Evolutionary conservation across 2,797 vertebrate species (phyloP).

Genomic region (Poecilia wingei): DNA sequence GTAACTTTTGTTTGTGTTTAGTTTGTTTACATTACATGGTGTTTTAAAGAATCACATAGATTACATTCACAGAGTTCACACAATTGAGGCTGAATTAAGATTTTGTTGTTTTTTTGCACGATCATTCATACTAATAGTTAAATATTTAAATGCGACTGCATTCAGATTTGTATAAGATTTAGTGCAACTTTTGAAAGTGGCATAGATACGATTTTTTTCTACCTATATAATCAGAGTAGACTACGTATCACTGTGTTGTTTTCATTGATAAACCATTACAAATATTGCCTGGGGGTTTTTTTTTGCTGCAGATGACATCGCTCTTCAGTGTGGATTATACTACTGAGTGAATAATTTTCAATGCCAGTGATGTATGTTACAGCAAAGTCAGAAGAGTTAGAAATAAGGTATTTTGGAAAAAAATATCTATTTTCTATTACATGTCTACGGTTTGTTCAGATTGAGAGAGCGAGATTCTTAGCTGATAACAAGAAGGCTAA

Average conservation of each 20-base stretch:
- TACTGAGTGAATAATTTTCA: neutral
- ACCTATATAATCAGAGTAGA: neutral
- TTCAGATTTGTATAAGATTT: neutral
- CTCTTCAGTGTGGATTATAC: neutral
- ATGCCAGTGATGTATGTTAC: neutral
- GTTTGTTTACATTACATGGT: constrained; percentile 7
- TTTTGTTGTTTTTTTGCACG: no score
- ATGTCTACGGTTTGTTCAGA: neutral
- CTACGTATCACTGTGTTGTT: neutral
- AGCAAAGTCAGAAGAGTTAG: neutral
- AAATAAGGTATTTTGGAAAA: neutral
- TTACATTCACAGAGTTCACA: no score
- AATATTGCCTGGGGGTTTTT: neutral
- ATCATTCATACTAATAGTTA: neutral
- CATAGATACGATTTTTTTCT: neutral
- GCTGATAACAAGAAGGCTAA: neutral
- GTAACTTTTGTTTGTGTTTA: constrained; percentile 15
- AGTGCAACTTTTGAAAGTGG: neutral
- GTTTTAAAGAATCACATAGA: no score
- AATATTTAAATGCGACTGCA: no score
- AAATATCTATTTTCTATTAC: neutral
- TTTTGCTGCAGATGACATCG: neutral
- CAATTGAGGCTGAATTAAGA: no score
- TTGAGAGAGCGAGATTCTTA: neutral
- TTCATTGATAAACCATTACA: neutral